Conservation (phyloP, 2,797 vertebrate genomes). For the Sebastes steindachneri region DNA sequence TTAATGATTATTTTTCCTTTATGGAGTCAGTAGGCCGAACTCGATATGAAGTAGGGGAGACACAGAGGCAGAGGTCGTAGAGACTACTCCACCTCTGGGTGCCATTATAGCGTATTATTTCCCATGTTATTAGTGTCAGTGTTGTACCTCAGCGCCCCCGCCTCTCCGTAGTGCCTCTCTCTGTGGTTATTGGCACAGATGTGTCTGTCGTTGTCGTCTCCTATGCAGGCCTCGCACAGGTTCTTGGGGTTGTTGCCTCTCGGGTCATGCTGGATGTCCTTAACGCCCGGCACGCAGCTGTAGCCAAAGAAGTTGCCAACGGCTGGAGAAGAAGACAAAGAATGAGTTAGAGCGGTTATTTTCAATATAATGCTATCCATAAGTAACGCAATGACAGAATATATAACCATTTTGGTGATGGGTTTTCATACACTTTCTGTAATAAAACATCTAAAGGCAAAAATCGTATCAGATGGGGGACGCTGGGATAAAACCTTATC, state of each 20-base stretch:
- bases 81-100: neutral
- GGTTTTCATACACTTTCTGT: no score
- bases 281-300: constrained; percentile 86
- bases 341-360: neutral
- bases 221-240: constrained; percentile 87
- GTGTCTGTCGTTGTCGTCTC: constrained; percentile 85
- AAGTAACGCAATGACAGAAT: no score
- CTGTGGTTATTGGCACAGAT: constrained; percentile 84
- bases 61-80: neutral
- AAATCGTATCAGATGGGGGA: no score
- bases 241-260: constrained; percentile 86
- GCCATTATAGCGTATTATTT: constrained; percentile 1
- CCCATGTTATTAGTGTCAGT: neutral
- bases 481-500: no score
- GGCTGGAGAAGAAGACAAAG: constrained; percentile 53
- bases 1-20: neutral
- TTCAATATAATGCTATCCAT: no score
- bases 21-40: neutral
- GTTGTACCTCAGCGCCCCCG: constrained; percentile 84
- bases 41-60: neutral
- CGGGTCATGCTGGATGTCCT: constrained; percentile 83
- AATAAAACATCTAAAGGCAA: no score
- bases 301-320: constrained; percentile 88
- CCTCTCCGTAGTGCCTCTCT: constrained; percentile 85
- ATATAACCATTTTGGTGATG: no score